phyloP scores from a whole-genome alignment of 2,888 invertebrate genomes.

The Sipha maydis region DNA sequence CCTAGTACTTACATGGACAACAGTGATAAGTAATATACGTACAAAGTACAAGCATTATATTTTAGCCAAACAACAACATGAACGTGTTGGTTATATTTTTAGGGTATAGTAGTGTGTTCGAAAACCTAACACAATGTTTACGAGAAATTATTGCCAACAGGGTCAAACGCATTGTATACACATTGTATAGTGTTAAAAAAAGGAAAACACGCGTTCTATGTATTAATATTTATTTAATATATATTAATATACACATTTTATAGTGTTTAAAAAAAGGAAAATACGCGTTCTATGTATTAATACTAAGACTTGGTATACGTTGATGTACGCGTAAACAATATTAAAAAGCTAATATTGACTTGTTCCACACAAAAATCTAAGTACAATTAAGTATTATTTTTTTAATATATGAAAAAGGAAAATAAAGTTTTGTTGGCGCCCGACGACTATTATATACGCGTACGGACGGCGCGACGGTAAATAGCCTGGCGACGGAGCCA shows the following conservation, averaged over 20 bases:
- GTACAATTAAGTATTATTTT: neutral
- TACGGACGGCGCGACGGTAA: conserved; percentile 1
- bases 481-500: neutral
- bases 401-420: neutral
- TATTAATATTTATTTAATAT: no score
- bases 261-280: neutral
- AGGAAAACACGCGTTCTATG: neutral
- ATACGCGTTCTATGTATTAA: no score
- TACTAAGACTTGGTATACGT: no score
- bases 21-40: neutral
- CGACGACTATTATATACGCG: neutral
- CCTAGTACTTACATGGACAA: neutral
- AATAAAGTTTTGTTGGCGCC: neutral
- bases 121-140: neutral
- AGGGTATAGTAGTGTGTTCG: neutral
- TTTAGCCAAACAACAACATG: neutral
- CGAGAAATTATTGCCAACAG: conserved; percentile 25
- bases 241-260: neutral
- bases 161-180: neutral
- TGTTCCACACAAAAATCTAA: neutral
- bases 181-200: neutral
- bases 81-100: neutral
- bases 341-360: no score
- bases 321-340: no score
- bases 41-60: neutral